These are phyloP conservation scores for Tyto alba DNA, from an alignment of 2,113 vertebrate species.

Conservation along the genomic window DNA sequence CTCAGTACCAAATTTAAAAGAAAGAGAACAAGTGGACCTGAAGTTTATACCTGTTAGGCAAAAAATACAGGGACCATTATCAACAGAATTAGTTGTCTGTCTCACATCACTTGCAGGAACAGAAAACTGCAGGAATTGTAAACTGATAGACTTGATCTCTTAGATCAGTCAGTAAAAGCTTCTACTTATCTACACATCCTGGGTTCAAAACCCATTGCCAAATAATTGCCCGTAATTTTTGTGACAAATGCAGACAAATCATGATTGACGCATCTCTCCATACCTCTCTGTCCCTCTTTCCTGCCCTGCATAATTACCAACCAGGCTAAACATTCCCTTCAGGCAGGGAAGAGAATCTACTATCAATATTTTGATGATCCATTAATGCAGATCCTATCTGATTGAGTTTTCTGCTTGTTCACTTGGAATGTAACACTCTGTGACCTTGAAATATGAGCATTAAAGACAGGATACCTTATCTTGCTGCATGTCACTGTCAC, in stretches of 20 bases:
- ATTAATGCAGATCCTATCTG: slow-evolving; percentile 12
- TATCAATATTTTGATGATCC: slow-evolving; percentile 36
- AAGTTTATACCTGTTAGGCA: background rate
- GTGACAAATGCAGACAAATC: background rate
- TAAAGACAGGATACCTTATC: slow-evolving; percentile 61
- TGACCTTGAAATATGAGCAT: slow-evolving; percentile 72
- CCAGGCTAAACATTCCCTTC: background rate
- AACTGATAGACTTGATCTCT: background rate
- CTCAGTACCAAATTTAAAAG: background rate
- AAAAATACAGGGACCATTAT: background rate
- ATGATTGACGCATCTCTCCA: background rate
- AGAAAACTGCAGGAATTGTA: background rate
- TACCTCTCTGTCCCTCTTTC: background rate
- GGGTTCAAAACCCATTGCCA: background rate
- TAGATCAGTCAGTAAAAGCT: background rate
- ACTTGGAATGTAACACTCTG: slow-evolving; percentile 29
- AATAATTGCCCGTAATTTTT: background rate
- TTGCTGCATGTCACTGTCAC: slow-evolving; percentile 59
- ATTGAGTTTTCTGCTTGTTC: slow-evolving; percentile 3
- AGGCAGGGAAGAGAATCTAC: background rate
- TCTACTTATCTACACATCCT: background rate
- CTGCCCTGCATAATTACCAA: background rate
- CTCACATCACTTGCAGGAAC: background rate
- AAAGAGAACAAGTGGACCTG: background rate
- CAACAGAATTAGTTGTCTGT: background rate